Evolutionary conservation across 2,797 vertebrate genomes (phyloP), one percentile per base, ranked within the genome.

Genomic region (Tinamus major): DNA sequence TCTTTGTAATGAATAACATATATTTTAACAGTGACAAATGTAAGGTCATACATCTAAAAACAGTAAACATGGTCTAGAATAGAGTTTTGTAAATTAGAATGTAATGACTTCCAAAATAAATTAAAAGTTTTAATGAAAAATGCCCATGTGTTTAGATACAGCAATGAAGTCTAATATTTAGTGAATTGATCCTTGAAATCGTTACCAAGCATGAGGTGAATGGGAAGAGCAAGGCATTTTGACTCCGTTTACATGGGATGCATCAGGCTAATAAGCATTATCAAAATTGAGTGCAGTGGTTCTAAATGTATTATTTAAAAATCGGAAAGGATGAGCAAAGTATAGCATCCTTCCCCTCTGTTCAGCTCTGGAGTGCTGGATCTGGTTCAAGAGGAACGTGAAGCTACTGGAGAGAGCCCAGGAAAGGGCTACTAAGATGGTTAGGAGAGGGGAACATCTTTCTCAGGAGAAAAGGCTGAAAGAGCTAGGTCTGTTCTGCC

Each of bases 171-270:
- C 29, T 80, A 42, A 46, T 10, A 21, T 53, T 61, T 55, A 31
- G 29, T 55, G 53, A 55, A 31, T 31, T 29, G 31, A 16, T 37
- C 1, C 53, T 68, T 85, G 37, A 12, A 26, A 29, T 39, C 16
- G 83, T 91, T 85, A 78, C 7, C 6, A 64, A 42, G 16, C 20
- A 27, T 37, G 51, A 42, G 63, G 59, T 61, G 6, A 68, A 61
- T 39, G 7, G 8, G 21, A 59, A 15, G 46, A 64, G 42, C 72
- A 88, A 75, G 24, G 20, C 9, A 87, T 79, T n/a, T 68, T 62
- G 62, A n/a, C 6, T 2, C 6, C 79, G 19, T 3, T 1, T 46
- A 3, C 24, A 31, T 39, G 13, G 19, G 7, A 6, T 13, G 15
- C 21, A 4, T 23, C 39, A 68, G 6, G 2, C 18, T 53, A 51